Percentiles rank a stretch among this genome's conserved stretches.
These are phyloP conservation scores for Hepsetus odoe DNA, from an alignment of 2,113 vertebrate species.

Conservation along the genomic window DNA sequence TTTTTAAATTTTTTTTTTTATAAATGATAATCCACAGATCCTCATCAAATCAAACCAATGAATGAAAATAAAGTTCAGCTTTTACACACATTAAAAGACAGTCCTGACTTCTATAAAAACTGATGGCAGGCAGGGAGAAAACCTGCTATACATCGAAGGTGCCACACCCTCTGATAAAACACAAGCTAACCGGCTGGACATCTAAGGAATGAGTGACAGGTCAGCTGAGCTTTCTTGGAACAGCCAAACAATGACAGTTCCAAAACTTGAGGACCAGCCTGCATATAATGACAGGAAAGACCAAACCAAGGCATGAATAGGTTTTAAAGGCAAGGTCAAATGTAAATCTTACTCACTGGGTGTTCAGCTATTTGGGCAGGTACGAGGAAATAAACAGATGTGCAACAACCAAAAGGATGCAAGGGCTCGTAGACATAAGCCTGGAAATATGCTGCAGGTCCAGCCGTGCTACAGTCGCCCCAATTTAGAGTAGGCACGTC, in stretches of 20 bases:
- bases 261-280: too few relatives aligned
- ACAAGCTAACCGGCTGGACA: background rate
- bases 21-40: background rate
- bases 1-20: background rate
- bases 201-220: slow-evolving; percentile 5
- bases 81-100: background rate
- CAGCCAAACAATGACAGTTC: background rate
- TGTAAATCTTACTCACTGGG: background rate
- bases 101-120: background rate
- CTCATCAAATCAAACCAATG: slow-evolving; percentile 3
- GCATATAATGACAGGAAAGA: too few relatives aligned
- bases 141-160: background rate
- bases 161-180: slow-evolving; percentile 45
- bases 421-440: background rate
- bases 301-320: background rate
- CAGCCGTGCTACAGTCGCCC: too few relatives aligned
- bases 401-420: background rate
- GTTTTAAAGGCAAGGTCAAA: background rate
- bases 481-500: slow-evolving; percentile 41
- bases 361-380: background rate
- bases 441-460: background rate
- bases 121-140: background rate
- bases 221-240: slow-evolving; percentile 7
- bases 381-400: background rate
- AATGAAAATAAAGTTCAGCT: background rate